Evolutionary conservation across 1,140 invertebrate genomes (phyloP), one percentile per base, ranked within the genome.

Genomic region (Bombus superbus): DNA sequence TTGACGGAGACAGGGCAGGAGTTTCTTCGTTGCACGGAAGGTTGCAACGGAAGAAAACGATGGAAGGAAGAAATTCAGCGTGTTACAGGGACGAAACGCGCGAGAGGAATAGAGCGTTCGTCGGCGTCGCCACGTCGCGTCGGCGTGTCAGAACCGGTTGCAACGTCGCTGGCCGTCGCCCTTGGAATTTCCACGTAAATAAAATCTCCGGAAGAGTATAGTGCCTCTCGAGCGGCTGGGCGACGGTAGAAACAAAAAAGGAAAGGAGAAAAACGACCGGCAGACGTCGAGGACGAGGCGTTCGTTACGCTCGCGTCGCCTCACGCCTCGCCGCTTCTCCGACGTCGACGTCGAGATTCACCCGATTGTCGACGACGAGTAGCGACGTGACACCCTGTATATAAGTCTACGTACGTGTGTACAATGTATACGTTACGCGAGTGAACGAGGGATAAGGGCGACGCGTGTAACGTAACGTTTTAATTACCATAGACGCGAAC

Each of bases 101-200:
- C n/a, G 74, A 38, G 53, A 44, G 32, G 13, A 22, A 68, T 35
- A 25, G 18, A 38, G 10, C 69, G 64, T 84, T 72, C 35, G 75
- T 44, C 75, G 88, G 84, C 86, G 87, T 85, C 75, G 84, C 86
- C 81, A 73, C 83, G 78, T 88, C 88, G 81, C 83, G 78, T 88
- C 88, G 81, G 84, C 81, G 88, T 88, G 91, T 91, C 92, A 92
- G 90, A 87, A 40, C 75, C 25, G 75, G 25, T 78, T 74, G 68
- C 84, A 81, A 82, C 85, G 84, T 87, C 85, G 88, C 73, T 86
- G 89, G 87, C 85, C 90, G 88, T 92, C 90, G 90, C 86, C 88
- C 86, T 91, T 91, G 86, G 88, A 91, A 92, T 92, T 92, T 93
- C 86, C 75, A 86, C 91, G 88, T 89, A 92, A 90, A 92, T 92